Percentiles rank a stretch among this genome's conserved stretches.
Evolutionary conservation across 2,113 vertebrate species (phyloP).

Genomic region (Speoplatyrhinus poulsoni): DNA sequence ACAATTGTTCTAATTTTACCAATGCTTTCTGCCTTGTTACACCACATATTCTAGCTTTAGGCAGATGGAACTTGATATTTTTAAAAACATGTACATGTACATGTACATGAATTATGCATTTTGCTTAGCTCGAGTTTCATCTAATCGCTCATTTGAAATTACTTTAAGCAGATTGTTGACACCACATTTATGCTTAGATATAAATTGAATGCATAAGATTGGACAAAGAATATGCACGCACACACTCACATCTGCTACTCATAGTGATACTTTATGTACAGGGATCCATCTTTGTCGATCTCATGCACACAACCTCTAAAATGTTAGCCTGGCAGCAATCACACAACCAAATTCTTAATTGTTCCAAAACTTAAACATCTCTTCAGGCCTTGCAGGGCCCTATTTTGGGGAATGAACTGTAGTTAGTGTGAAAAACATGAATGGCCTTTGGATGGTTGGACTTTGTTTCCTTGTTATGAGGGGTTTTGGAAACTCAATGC

Average conservation of each 20-base stretch:
- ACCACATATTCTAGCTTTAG: constrained; percentile 41
- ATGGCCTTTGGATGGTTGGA: constrained; percentile 38
- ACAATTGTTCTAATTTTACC: constrained; percentile 72
- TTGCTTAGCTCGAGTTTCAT: too few species aligned
- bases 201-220: too few species aligned
- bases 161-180: neutral
- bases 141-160: neutral
- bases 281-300: too few species aligned
- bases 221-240: too few species aligned
- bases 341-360: neutral
- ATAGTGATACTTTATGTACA: too few species aligned
- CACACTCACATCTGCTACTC: too few species aligned
- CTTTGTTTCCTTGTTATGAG: constrained; percentile 27
- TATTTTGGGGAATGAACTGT: constrained; percentile 15
- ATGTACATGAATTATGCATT: too few species aligned
- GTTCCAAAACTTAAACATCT: neutral
- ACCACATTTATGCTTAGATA: too few species aligned
- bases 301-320: too few species aligned
- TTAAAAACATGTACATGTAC: neutral
- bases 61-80: constrained; percentile 22
- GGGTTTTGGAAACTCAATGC: constrained; percentile 20
- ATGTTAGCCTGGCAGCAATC: too few species aligned
- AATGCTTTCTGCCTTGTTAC: constrained; percentile 54
- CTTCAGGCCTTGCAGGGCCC: constrained; percentile 20
- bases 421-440: constrained; percentile 39